phyloP scores from a whole-genome alignment of 2,888 invertebrate genomes.

The Eristalis pertinax region DNA sequence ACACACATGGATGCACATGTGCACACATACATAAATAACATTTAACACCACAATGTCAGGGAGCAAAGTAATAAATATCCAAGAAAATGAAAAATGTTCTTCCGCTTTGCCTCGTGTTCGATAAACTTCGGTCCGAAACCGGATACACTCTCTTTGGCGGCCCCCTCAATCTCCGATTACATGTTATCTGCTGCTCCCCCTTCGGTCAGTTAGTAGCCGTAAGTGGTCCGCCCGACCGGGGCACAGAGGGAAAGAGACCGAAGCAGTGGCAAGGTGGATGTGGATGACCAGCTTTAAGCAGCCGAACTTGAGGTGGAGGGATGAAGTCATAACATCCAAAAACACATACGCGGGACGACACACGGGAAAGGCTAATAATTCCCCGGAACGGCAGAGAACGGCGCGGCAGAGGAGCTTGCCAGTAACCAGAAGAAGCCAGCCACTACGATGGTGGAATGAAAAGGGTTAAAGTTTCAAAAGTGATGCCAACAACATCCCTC shows the following conservation, averaged over 20 bases:
- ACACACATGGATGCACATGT: constrained; percentile 11
- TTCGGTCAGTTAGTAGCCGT: constrained; percentile 37
- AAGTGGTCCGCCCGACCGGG: constrained; percentile 59
- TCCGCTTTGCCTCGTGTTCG: constrained; percentile 62
- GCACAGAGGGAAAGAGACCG: no score
- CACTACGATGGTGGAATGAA: constrained; percentile 27
- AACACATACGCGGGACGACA: not conserved
- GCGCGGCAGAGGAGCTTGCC: not conserved
- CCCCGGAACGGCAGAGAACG: not conserved
- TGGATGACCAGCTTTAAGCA: constrained; percentile 37
- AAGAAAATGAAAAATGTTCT: constrained; percentile 72
- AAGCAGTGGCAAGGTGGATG: no score
- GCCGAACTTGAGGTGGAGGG: constrained; percentile 40
- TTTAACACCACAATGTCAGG: constrained; percentile 71
- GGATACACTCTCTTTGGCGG: constrained; percentile 24
- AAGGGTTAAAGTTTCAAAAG: constrained; percentile 69
- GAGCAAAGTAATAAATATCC: constrained; percentile 72
- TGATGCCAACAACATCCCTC: constrained; percentile 64
- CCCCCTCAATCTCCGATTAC: constrained; percentile 39
- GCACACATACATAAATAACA: constrained; percentile 49
- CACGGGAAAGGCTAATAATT: constrained; percentile 29
- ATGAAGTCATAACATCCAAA: not conserved
- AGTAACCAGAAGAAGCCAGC: not conserved
- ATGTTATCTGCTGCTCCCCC: constrained; percentile 38
- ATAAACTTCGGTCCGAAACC: constrained; percentile 63